Percentiles rank a stretch among this genome's conserved stretches.
Conservation (phyloP, 1,140 invertebrate species). For the Nymphalis io region DNA sequence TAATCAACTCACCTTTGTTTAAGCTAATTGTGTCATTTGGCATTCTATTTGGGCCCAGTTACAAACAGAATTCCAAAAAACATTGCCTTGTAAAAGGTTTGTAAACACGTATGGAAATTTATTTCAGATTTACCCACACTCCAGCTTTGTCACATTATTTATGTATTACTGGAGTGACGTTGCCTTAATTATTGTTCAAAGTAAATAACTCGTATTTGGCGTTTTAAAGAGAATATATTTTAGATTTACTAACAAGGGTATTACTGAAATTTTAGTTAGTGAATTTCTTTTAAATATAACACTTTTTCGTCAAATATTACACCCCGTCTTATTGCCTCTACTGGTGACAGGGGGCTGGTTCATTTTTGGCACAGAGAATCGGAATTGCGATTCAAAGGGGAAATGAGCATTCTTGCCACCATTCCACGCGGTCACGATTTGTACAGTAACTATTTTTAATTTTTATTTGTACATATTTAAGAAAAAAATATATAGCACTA, state of each 20-base stretch:
- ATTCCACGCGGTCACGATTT: too few species aligned
- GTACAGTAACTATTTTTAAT: too few species aligned
- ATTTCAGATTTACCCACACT: conserved; percentile 34
- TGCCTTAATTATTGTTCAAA: conserved; percentile 23
- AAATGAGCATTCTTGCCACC: too few species aligned
- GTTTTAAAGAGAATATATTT: not conserved
- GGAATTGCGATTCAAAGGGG: too few species aligned
- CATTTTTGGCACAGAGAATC: too few species aligned
- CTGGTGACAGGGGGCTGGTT: too few species aligned
- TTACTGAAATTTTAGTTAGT: too few species aligned
- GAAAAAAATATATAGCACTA: too few species aligned
- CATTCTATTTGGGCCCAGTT: conserved; percentile 59
- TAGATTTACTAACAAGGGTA: not conserved
- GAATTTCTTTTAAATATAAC: too few species aligned
- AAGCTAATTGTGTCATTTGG: conserved; percentile 65
- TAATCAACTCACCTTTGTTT: conserved; percentile 71
- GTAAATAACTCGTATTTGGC: conserved; percentile 25
- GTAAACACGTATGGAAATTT: conserved; percentile 44
- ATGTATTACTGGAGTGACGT: conserved; percentile 28
- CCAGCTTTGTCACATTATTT: conserved; percentile 34
- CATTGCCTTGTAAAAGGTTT: conserved; percentile 38
- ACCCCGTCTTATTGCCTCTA: too few species aligned
- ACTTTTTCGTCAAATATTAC: too few species aligned
- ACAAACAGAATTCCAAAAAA: conserved; percentile 61
- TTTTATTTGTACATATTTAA: too few species aligned